phyloP scores from a whole-genome alignment of 92 coral and sea anemone genomes.

The Phenganax stokvisi region DNA sequence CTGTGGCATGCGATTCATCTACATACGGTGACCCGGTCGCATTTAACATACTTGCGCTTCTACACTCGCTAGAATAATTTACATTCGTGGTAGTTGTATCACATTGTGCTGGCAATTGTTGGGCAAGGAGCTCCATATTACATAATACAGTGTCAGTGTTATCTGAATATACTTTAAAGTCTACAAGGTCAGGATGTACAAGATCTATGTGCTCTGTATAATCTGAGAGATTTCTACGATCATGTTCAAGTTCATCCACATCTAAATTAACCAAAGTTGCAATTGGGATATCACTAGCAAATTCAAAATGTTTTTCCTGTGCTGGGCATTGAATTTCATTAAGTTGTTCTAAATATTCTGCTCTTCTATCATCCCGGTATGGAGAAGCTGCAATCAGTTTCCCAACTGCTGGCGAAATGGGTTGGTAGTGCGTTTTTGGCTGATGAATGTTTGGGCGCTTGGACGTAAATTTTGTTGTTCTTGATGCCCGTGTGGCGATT shows the following conservation, averaged over 20 bases:
- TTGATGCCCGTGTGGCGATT: too few species aligned
- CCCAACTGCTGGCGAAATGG: neutral
- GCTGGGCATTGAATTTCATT: neutral
- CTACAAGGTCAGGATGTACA: constrained; percentile 17
- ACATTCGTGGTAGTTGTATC: neutral
- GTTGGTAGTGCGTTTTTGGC: too few species aligned
- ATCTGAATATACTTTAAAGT: neutral
- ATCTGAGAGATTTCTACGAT: neutral
- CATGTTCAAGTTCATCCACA: too few species aligned
- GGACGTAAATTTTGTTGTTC: too few species aligned
- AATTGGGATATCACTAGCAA: neutral
- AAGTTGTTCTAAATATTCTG: neutral
- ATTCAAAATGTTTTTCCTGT: neutral
- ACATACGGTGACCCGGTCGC: constrained; percentile 24
- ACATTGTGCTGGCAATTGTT: neutral
- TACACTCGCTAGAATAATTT: neutral
- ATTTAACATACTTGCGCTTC: neutral
- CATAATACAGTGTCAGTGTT: neutral
- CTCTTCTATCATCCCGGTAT: neutral
- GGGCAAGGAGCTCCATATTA: neutral
- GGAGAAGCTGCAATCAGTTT: constrained; percentile 6
- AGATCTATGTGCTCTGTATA: neutral
- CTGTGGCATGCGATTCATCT: neutral
- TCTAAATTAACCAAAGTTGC: too few species aligned
- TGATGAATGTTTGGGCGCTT: too few species aligned